Conservation (phyloP, 2,888 invertebrate genomes). For the Carpatolechia fugitivella region DNA sequence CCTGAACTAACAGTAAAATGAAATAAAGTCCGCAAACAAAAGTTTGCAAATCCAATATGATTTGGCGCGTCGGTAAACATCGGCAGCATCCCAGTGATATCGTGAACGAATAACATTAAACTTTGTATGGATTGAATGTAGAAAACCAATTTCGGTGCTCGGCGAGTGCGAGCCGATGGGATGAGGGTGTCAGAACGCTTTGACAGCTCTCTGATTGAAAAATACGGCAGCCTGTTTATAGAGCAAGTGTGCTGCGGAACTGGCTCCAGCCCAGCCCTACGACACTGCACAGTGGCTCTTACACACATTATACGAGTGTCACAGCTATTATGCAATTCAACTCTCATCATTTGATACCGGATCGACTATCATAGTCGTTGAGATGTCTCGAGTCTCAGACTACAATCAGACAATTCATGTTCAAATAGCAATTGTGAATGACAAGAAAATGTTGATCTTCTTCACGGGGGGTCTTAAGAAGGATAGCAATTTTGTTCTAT, state of each 20-base stretch:
- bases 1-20: constrained; percentile 76
- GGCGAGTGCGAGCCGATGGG: constrained; percentile 79
- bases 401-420: background rate
- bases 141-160: constrained; percentile 80
- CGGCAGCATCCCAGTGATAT: constrained; percentile 79
- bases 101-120: constrained; percentile 80
- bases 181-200: constrained; percentile 81
- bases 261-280: background rate
- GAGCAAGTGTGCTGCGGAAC: constrained; percentile 63
- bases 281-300: too few relatives aligned
- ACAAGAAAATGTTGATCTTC: constrained; percentile 45
- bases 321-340: background rate
- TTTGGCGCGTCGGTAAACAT: constrained; percentile 79
- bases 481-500: background rate
- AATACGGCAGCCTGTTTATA: constrained; percentile 81
- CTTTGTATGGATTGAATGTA: constrained; percentile 81
- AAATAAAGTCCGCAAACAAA: constrained; percentile 79
- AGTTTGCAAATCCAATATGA: constrained; percentile 80
- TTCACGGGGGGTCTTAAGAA: background rate
- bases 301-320: too few relatives aligned
- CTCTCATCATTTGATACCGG: background rate
- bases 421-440: background rate
- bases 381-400: background rate
- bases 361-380: background rate
- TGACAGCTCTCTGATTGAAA: constrained; percentile 83